Conservation (phyloP, 2,888 invertebrate genomes). For the Hemaris fuciformis region DNA sequence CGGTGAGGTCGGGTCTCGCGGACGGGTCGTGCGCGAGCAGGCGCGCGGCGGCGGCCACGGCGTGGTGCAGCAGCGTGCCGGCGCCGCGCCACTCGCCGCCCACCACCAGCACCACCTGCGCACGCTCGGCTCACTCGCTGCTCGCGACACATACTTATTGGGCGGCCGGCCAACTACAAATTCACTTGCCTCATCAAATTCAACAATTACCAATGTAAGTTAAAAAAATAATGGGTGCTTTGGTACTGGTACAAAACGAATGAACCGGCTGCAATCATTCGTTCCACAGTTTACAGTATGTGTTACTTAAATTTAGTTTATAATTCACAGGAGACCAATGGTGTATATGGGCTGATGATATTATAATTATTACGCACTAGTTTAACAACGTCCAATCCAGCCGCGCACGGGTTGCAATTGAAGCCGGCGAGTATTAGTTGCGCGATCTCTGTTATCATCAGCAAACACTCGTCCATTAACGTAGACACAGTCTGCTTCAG, state of each 20-base stretch:
- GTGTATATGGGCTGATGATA: too few relatives aligned
- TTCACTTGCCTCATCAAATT: too few relatives aligned
- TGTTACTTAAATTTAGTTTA: too few relatives aligned
- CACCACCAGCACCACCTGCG: constrained; percentile 65
- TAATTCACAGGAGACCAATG: too few relatives aligned
- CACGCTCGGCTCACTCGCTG: too few relatives aligned
- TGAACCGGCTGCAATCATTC: too few relatives aligned
- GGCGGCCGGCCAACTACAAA: too few relatives aligned
- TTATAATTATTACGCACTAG: constrained; percentile 75
- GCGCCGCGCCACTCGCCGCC: constrained; percentile 58
- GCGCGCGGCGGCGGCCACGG: constrained; percentile 45
- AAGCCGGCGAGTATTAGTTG: constrained; percentile 86
- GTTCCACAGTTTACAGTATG: too few relatives aligned
- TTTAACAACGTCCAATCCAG: constrained; percentile 87
- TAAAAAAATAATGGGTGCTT: too few relatives aligned
- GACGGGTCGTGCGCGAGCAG: constrained; percentile 80
- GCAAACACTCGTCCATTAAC: constrained; percentile 85
- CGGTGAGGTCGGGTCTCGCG: constrained; percentile 86
- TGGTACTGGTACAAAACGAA: too few relatives aligned
- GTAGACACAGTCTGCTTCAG: constrained; percentile 88
- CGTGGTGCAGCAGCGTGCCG: constrained; percentile 45
- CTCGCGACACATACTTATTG: too few relatives aligned
- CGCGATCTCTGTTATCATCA: constrained; percentile 85
- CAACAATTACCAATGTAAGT: too few relatives aligned
- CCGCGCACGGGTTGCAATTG: constrained; percentile 84